Evolutionary conservation across 2,113 vertebrate genomes (phyloP).

Genomic region (Alligator mississippiensis): DNA sequence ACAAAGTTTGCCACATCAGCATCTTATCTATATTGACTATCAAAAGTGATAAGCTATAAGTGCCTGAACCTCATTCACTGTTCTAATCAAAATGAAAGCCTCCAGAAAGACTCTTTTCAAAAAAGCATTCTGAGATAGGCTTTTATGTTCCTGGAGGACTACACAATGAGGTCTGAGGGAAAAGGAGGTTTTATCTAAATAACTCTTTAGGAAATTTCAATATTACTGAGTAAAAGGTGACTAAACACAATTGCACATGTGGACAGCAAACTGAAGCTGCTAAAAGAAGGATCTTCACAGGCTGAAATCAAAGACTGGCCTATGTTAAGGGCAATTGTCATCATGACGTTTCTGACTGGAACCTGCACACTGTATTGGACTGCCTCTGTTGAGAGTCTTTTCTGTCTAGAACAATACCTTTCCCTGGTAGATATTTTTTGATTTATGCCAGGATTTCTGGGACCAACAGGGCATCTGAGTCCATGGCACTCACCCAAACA

Average conservation of each 20-base stretch:
- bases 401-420: no score
- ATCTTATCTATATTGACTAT: no score
- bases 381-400: no score
- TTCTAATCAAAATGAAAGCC: not conserved
- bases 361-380: no score
- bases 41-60: not conserved
- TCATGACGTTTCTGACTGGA: no score
- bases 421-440: accelerated
- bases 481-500: not conserved
- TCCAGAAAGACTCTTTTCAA: not conserved
- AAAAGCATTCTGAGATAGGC: not conserved
- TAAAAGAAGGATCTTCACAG: not conserved
- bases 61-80: not conserved
- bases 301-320: no score
- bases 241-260: not conserved
- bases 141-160: not conserved
- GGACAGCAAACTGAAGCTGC: not conserved
- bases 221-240: not conserved
- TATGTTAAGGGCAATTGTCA: no score
- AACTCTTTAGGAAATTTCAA: not conserved
- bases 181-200: not conserved
- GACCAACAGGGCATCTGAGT: not conserved
- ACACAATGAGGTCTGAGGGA: no score
- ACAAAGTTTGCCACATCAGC: not conserved
- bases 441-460: not conserved